phyloP scores from a whole-genome alignment of 2,888 invertebrate species.

The Sinodicranocentrus sp. region DNA sequence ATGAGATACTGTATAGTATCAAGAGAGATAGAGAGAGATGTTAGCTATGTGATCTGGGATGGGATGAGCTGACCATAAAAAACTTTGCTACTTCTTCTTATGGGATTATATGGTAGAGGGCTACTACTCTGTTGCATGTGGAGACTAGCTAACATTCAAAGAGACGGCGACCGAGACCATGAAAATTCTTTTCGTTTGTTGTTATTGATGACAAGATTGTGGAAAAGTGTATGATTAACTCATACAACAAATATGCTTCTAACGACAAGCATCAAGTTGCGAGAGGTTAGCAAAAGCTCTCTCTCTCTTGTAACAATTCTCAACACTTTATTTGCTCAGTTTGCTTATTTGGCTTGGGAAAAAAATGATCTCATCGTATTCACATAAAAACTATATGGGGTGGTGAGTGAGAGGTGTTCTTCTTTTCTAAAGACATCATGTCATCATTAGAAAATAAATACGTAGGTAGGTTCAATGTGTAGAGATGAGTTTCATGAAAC shows the following conservation, averaged over 20 bases:
- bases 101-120: no score
- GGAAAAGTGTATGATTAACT: constrained; percentile 40
- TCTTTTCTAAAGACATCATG: no score
- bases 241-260: constrained; percentile 45
- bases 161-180: constrained; percentile 17
- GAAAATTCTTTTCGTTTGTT: background rate
- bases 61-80: background rate
- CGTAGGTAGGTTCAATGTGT: no score
- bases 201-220: constrained; percentile 11
- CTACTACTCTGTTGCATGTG: no score
- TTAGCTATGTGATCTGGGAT: background rate
- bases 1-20: no score
- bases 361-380: constrained; percentile 26
- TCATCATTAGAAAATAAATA: no score
- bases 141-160: background rate
- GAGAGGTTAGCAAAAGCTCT: background rate
- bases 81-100: no score
- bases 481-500: background rate
- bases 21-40: background rate
- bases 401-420: no score
- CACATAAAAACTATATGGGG: no score
- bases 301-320: background rate
- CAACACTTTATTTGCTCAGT: background rate
- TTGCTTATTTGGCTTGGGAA: background rate
- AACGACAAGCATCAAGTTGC: background rate